Conservation (phyloP, 2,113 vertebrate species). For the Cyprinodon brontotheroides region DNA sequence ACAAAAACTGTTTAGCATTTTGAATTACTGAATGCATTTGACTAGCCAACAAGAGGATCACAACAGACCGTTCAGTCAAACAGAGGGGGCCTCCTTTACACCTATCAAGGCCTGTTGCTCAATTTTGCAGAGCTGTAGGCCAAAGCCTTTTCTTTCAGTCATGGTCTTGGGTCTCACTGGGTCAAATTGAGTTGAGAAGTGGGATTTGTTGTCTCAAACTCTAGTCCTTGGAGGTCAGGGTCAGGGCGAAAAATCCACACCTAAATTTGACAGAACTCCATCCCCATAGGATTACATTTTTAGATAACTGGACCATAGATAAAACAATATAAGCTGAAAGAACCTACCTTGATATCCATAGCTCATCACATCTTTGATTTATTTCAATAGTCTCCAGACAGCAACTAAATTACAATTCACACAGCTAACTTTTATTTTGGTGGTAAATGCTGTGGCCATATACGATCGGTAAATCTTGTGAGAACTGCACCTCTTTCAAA, state of each 20-base stretch:
- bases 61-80: not conserved
- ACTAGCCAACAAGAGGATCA: too few relatives aligned
- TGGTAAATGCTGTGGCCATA: not conserved
- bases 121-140: not conserved
- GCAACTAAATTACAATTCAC: not conserved
- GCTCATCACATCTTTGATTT: not conserved
- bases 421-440: not conserved
- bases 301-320: not conserved
- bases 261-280: not conserved
- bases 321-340: not conserved
- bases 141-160: not conserved
- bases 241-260: not conserved
- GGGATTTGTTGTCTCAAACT: not conserved
- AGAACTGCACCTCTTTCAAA: too few relatives aligned
- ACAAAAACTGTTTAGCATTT: too few relatives aligned
- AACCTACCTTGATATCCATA: not conserved
- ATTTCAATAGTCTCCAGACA: not conserved
- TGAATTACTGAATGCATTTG: too few relatives aligned
- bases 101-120: not conserved
- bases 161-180: not conserved
- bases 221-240: too few relatives aligned
- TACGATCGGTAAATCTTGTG: too few relatives aligned
- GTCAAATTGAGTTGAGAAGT: not conserved
- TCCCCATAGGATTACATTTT: too few relatives aligned
- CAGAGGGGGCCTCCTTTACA: not conserved